These are phyloP conservation scores for Fopius arisanus DNA, from an alignment of 1,140 invertebrate genomes.

Conservation along the genomic window DNA sequence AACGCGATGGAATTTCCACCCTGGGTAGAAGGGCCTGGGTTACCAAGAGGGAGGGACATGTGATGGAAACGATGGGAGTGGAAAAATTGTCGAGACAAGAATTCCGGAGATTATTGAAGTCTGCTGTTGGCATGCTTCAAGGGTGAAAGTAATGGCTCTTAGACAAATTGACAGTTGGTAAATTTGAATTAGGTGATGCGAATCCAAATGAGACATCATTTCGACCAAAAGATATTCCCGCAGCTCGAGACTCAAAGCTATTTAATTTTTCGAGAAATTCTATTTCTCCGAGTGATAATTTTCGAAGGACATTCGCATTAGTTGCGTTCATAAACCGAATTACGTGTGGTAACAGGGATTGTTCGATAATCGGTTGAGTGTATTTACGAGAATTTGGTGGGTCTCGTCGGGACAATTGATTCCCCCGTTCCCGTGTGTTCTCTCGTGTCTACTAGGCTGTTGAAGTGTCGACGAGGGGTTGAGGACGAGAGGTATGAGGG, in stretches of 20 bases:
- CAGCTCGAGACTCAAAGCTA: too few species aligned
- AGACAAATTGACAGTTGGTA: constrained; percentile 4
- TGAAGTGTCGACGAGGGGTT: neutral
- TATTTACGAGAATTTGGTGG: neutral
- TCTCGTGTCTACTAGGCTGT: neutral
- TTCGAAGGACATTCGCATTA: too few species aligned
- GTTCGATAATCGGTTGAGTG: neutral
- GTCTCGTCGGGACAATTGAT: neutral
- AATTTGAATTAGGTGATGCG: too few species aligned
- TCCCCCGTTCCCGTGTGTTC: neutral
- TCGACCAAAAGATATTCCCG: too few species aligned
- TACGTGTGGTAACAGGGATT: neutral
- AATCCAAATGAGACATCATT: too few species aligned
- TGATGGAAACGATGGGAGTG: constrained; percentile 15
- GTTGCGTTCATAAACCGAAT: neutral
- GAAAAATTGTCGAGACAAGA: constrained; percentile 17
- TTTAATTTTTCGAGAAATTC: too few species aligned
- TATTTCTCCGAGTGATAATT: too few species aligned
- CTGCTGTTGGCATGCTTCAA: constrained; percentile 1
- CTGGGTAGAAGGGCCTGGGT: neutral
- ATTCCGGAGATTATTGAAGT: constrained; percentile 26
- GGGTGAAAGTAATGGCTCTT: neutral
- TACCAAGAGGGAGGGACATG: neutral
- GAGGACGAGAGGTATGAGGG: neutral
- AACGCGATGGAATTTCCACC: constrained; percentile 27